These are phyloP conservation scores for Margaritifera margaritifera DNA, from an alignment of 2,888 invertebrate genomes.

Conservation along the genomic window DNA sequence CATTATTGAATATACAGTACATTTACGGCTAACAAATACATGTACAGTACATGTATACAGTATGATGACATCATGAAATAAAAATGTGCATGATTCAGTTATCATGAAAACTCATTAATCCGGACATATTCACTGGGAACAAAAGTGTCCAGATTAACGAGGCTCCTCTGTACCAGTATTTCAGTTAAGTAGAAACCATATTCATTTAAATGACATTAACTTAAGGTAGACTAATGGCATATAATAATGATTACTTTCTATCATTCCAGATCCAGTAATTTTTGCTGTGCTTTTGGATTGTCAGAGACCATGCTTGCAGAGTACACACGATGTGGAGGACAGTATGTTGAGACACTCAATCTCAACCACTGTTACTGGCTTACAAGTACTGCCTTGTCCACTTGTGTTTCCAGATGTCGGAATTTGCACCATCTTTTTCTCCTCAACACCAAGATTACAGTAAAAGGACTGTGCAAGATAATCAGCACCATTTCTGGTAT, in stretches of 20 bases:
- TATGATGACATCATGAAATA: too few relatives aligned
- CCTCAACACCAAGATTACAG: slow-evolving; percentile 61
- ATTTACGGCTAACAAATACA: too few relatives aligned
- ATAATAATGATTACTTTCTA: slow-evolving; percentile 9
- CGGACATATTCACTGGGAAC: too few relatives aligned
- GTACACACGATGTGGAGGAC: slow-evolving; percentile 45
- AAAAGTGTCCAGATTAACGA: too few relatives aligned
- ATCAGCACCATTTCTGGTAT: slow-evolving; percentile 53
- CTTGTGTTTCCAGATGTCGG: slow-evolving; percentile 55
- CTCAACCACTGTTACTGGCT: slow-evolving; percentile 68
- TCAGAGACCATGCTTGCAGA: slow-evolving; percentile 52
- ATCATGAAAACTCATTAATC: too few relatives aligned
- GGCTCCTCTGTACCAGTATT: too few relatives aligned
- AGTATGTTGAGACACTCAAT: slow-evolving; percentile 53
- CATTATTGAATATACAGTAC: too few relatives aligned
- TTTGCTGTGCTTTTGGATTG: slow-evolving; percentile 44
- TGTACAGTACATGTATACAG: too few relatives aligned
- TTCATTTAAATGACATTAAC: background rate
- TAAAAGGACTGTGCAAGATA: slow-evolving; percentile 58
- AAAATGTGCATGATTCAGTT: too few relatives aligned
- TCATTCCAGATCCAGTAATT: slow-evolving; percentile 52
- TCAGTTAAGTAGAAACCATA: too few relatives aligned
- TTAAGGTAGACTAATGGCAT: background rate
- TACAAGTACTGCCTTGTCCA: slow-evolving; percentile 44
- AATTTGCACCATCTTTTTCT: slow-evolving; percentile 57